Base-by-base conservation (phyloP, 2,113 vertebrate genomes). In the Chauna torquata region DNA sequence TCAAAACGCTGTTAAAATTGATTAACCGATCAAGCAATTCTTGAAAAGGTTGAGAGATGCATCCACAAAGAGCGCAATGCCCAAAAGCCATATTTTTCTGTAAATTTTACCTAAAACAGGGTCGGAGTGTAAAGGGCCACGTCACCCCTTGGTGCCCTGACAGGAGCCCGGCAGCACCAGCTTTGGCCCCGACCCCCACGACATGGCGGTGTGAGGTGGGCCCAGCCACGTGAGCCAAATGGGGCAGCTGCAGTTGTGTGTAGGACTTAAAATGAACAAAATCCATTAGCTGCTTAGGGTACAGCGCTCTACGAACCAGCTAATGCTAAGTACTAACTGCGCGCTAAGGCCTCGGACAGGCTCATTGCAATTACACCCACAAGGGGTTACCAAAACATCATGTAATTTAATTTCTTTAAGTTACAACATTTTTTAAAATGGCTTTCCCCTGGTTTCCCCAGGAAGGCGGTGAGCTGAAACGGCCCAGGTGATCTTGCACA, bases 281-380 rank as follows among this genome's bases (percentile, higher is more conserved):
- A 9, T 11, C 4, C 3, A 0, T 10, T 22, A 49, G 8, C 4
- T 4, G 2, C 6, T 32, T 20, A 17, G 14, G 18, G 25, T 13
- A 27, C 23, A 0, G 0, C 8, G 4, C 59, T 28, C 3, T 7
- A 8, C 1, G 0, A 55, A 20, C 11, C 20, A 44, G 2, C 11
- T 32, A 8, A 34, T 9, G 11, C 5, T 36, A 13, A 88, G 34
- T 18, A 11, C 1, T 25, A 17, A 2, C 15, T 13, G 9, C 0
- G 0, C 2, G 13, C 32, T 22, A 6, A 15, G 47, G 36, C n/a
- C 16, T 34, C 2, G 1, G 13, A 32, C 0, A 0, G 12, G 9
- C 28, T 47, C 25, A 6, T 14, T 10, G 6, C 12, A 34, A 14
- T 49, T 22, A 16, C 4, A 1, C 12, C 36, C 16, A 10, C 16